Evolutionary conservation across 2,888 invertebrate genomes (phyloP), one percentile per base, ranked within the genome.

Genomic region (Tuberolachnus salignus): DNA sequence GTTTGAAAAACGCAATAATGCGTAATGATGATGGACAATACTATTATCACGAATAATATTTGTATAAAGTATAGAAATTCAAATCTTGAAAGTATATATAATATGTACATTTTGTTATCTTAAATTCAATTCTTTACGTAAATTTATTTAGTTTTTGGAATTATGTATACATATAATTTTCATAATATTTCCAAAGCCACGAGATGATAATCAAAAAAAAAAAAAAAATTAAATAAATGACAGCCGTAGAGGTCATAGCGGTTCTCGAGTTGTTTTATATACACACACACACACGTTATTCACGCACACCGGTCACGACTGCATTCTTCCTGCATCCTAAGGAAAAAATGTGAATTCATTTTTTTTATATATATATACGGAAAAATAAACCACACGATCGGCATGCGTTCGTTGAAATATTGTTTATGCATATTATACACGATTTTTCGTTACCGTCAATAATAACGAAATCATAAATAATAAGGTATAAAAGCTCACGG

Each of bases 241-340:
- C 74, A 46, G 53, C 23, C 44, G 74, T 10, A 46, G 44, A 46
- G 63, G 55, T 66, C 74, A 74, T n/a, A 21, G 44, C 23, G 55
- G 46, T 51, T 19, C n/a, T 63, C 23, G 9, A 74, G 74, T 51
- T 16, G 49, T 21, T 19, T n/a, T 23, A 66, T 46, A 49, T 44
- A 21, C 14, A 21, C 13, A 53, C 6, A 19, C 23, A 55, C 21
- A 46, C 44, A 14, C 55, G 66, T 63, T 34, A 34, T 34, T 64
- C 66, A 55, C 74, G 46, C 74, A 10, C 64, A 44, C 44, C 21
- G 44, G 53, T 74, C 74, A 74, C 74, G 74, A 74, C 74, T 74
- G 55, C 74, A 74, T 74, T 74, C 74, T 74, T 74, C 9, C 23
- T 19, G 26, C 23, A 23, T 66, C 74, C 44, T 23, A 16, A 14